These are phyloP conservation scores for Chaitophorus viminalis DNA, from an alignment of 2,888 invertebrate genomes.

Conservation along the genomic window DNA sequence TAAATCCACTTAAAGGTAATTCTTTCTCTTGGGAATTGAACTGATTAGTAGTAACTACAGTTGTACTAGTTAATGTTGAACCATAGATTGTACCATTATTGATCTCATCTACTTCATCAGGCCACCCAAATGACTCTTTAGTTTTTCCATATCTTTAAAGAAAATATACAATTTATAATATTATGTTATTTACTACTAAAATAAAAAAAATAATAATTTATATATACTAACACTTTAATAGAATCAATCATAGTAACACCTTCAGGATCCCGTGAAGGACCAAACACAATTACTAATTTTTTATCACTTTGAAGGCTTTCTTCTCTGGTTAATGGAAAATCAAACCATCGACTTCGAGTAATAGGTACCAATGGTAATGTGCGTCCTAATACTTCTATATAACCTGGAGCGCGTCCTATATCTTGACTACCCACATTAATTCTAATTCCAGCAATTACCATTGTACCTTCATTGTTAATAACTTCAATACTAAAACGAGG, in stretches of 20 bases:
- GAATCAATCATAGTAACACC: slow-evolving; percentile 93
- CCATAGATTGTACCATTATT: slow-evolving; percentile 61
- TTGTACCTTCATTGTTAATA: slow-evolving; percentile 84
- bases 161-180: slow-evolving; percentile 11
- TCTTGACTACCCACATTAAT: slow-evolving; percentile 88
- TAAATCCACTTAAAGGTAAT: slow-evolving; percentile 46
- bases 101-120: slow-evolving; percentile 89
- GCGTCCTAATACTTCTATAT: slow-evolving; percentile 81
- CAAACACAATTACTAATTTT: slow-evolving; percentile 84
- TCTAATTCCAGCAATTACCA: slow-evolving; percentile 90
- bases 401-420: slow-evolving; percentile 79
- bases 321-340: slow-evolving; percentile 92
- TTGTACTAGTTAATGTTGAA: slow-evolving; percentile 53
- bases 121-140: slow-evolving; percentile 96
- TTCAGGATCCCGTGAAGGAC: slow-evolving; percentile 86
- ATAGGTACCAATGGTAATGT: slow-evolving; percentile 76
- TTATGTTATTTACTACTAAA: not conserved
- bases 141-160: slow-evolving; percentile 85
- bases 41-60: slow-evolving; percentile 53
- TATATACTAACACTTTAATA: slow-evolving; percentile 77
- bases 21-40: slow-evolving; percentile 54
- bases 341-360: slow-evolving; percentile 90
- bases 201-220: not conserved
- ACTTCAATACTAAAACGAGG: slow-evolving; percentile 88
- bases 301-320: slow-evolving; percentile 93